phyloP scores from a whole-genome alignment of 1,140 invertebrate genomes.

The Pemphigus obesinymphae region DNA sequence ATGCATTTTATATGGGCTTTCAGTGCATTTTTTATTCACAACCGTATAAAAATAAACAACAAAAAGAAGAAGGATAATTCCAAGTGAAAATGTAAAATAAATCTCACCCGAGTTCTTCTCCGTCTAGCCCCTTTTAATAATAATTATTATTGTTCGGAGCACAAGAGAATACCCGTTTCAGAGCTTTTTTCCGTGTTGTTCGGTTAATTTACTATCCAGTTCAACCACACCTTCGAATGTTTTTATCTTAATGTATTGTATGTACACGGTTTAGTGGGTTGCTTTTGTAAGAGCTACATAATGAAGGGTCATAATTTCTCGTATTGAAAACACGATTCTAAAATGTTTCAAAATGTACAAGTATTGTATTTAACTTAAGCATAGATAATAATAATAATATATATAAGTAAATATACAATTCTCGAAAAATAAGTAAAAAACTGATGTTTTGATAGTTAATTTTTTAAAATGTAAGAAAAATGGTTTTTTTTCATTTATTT shows the following conservation, averaged over 20 bases:
- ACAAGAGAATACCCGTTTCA: not conserved
- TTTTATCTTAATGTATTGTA: constrained; percentile 25
- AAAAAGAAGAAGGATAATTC: not conserved
- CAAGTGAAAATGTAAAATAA: not conserved
- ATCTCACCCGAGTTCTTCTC: not conserved
- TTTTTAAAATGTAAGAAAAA: too few species aligned
- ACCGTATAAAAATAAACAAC: constrained; percentile 8
- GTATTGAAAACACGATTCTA: not conserved
- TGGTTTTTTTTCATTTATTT: too few species aligned
- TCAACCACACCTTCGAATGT: constrained; percentile 20
- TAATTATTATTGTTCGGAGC: constrained; percentile 2
- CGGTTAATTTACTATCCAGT: constrained; percentile 13
- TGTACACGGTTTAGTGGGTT: not conserved
- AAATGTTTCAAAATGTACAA: not conserved
- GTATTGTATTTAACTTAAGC: too few species aligned
- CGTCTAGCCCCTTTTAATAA: constrained; percentile 3
- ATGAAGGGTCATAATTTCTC: not conserved
- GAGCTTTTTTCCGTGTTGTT: not conserved
- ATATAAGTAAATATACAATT: too few species aligned
- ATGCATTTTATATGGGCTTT: too few species aligned
- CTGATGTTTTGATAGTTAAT: too few species aligned
- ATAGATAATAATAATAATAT: too few species aligned
- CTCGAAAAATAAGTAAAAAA: too few species aligned
- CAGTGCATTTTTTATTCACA: too few species aligned
- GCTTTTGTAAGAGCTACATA: not conserved